Conservation (phyloP, 1,140 invertebrate species). For the Pogonus chalceus region DNA sequence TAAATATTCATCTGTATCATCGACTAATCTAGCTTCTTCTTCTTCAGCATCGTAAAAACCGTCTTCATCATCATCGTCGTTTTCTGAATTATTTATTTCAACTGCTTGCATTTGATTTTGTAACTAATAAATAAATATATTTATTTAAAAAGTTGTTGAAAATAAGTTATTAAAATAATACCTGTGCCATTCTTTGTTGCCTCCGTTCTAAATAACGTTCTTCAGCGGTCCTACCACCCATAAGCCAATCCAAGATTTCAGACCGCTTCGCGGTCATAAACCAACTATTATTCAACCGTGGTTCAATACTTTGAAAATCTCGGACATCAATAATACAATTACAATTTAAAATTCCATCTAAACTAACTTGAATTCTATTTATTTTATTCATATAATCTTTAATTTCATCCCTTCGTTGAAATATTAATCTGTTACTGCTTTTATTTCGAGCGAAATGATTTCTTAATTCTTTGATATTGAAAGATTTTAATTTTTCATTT, state of each 20-base stretch:
- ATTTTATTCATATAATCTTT: constrained; percentile 9
- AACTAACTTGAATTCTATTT: background rate
- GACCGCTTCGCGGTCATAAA: constrained; percentile 16
- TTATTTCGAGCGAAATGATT: background rate
- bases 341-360: constrained; percentile 6
- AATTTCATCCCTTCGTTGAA: constrained; percentile 10
- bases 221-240: constrained; percentile 10
- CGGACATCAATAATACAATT: constrained; percentile 16
- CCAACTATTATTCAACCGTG: constrained; percentile 20
- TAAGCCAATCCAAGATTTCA: constrained; percentile 21
- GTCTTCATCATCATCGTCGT: constrained; percentile 1
- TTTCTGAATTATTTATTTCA: background rate
- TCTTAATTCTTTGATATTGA: constrained; percentile 34
- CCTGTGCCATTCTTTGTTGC: background rate
- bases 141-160: too few relatives aligned
- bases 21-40: background rate
- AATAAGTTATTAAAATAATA: background rate
- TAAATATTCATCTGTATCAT: background rate
- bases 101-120: background rate
- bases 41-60: constrained; percentile 14
- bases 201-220: background rate
- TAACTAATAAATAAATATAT: too few relatives aligned
- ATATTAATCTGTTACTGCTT: background rate
- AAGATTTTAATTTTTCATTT: constrained; percentile 42
- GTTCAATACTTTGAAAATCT: constrained; percentile 16